Percentiles rank a stretch among this genome's conserved stretches.
These are phyloP conservation scores for Sphaerophoria rueppellii DNA, from an alignment of 2,888 invertebrate genomes.

Conservation along the genomic window DNA sequence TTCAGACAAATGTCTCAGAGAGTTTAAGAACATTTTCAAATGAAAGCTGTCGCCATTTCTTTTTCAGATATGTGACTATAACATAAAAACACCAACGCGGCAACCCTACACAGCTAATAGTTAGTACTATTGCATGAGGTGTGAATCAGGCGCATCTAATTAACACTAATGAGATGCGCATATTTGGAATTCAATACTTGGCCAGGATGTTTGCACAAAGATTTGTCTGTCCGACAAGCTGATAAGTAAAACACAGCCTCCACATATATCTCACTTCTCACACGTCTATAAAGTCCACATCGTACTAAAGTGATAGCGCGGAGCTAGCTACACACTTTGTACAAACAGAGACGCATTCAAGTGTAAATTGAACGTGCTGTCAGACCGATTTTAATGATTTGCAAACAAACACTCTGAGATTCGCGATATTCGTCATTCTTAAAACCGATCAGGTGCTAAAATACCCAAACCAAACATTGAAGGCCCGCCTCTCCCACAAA, in stretches of 20 bases:
- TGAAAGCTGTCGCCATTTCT: too few species aligned
- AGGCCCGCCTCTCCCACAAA: neutral
- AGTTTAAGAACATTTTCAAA: too few species aligned
- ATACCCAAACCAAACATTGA: conserved; percentile 53
- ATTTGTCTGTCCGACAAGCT: conserved; percentile 54
- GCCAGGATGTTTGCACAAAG: conserved; percentile 51
- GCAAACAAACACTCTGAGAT: conserved; percentile 52
- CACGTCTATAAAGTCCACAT: neutral
- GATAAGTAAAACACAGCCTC: conserved; percentile 63
- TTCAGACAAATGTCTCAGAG: too few species aligned
- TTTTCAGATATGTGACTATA: neutral
- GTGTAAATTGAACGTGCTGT: conserved; percentile 70
- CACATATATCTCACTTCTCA: neutral
- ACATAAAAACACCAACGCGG: neutral
- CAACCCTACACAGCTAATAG: conserved; percentile 15
- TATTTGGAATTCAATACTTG: conserved; percentile 57
- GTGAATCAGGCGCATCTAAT: conserved; percentile 67
- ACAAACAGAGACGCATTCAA: conserved; percentile 26
- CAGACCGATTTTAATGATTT: conserved; percentile 70
- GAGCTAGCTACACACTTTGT: neutral
- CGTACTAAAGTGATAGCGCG: neutral
- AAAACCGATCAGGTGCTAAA: conserved; percentile 60
- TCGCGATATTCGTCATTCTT: conserved; percentile 40
- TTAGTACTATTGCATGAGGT: conserved; percentile 57
- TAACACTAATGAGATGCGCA: conserved; percentile 72